These are phyloP conservation scores for Melieria omissa DNA, from an alignment of 2,888 invertebrate genomes.

Conservation along the genomic window DNA sequence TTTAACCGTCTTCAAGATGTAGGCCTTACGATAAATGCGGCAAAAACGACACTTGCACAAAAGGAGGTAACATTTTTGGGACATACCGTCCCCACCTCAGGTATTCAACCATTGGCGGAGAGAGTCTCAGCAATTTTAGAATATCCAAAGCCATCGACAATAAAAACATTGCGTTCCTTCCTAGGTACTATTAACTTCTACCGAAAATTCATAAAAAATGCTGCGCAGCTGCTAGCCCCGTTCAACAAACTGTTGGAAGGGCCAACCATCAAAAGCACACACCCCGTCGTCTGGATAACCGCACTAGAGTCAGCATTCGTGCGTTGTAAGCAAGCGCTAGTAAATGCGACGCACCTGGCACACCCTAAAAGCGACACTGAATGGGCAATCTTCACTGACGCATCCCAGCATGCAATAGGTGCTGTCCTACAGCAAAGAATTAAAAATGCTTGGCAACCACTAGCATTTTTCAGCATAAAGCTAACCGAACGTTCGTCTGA, in stretches of 20 bases:
- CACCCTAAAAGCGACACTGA: no score
- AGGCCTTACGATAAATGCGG: no score
- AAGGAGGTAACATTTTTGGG: not conserved
- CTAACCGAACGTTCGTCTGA: no score
- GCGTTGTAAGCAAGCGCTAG: no score
- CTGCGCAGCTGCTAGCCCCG: not conserved
- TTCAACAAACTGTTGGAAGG: slow-evolving; percentile 6
- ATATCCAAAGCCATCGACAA: slow-evolving; percentile 6
- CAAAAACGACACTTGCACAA: not conserved
- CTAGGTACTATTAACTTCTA: not conserved
- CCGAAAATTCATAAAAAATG: slow-evolving; percentile 14
- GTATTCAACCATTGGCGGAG: not conserved
- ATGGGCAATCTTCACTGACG: no score
- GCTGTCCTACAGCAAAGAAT: no score
- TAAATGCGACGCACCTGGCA: no score
- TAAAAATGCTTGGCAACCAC: no score
- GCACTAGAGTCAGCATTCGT: no score
- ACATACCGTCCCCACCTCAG: not conserved
- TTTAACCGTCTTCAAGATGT: slow-evolving; percentile 1
- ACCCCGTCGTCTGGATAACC: no score
- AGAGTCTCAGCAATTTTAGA: not conserved
- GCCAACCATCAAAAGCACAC: not conserved
- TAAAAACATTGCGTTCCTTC: not conserved
- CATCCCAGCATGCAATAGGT: no score
- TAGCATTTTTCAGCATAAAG: no score